Conservation (phyloP, 2,888 invertebrate genomes). For the Nycteola revayana region DNA sequence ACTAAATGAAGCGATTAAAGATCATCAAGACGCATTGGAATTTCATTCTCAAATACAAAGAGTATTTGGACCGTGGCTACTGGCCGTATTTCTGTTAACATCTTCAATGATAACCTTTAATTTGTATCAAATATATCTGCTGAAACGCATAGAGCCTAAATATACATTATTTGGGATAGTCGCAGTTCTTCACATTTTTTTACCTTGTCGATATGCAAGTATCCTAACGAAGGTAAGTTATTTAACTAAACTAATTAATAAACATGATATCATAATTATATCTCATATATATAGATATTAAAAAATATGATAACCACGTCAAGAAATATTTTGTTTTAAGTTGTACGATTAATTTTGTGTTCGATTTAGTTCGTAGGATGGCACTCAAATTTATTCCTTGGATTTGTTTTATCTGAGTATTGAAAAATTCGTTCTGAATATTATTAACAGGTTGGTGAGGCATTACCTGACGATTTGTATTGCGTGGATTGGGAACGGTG, state of each 20-base stretch:
- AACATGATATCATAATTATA: no score
- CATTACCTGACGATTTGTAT: slow-evolving; percentile 49
- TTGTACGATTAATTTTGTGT: no score
- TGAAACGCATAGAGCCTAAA: slow-evolving; percentile 46
- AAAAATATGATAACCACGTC: no score
- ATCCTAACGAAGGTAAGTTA: slow-evolving; percentile 50
- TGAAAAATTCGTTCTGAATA: slow-evolving; percentile 3
- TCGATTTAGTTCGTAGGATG: no score
- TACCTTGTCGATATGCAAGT: slow-evolving; percentile 58
- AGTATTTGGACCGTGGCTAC: slow-evolving; percentile 57
- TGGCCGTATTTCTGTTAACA: slow-evolving; percentile 51
- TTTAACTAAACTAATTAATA: no score
- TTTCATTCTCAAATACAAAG: slow-evolving; percentile 51
- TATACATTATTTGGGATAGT: slow-evolving; percentile 46
- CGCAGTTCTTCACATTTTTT: slow-evolving; percentile 47
- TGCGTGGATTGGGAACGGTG: slow-evolving; percentile 46
- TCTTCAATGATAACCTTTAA: slow-evolving; percentile 56
- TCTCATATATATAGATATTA: no score
- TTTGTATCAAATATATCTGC: slow-evolving; percentile 52
- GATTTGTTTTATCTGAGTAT: no score
- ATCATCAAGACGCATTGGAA: slow-evolving; percentile 52
- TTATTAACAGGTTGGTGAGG: slow-evolving; percentile 48
- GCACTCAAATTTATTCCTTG: no score
- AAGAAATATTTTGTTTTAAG: no score
- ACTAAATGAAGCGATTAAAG: slow-evolving; percentile 46